These are phyloP conservation scores for Eugnorisma glareosa DNA, from an alignment of 2,888 invertebrate species.

Conservation along the genomic window DNA sequence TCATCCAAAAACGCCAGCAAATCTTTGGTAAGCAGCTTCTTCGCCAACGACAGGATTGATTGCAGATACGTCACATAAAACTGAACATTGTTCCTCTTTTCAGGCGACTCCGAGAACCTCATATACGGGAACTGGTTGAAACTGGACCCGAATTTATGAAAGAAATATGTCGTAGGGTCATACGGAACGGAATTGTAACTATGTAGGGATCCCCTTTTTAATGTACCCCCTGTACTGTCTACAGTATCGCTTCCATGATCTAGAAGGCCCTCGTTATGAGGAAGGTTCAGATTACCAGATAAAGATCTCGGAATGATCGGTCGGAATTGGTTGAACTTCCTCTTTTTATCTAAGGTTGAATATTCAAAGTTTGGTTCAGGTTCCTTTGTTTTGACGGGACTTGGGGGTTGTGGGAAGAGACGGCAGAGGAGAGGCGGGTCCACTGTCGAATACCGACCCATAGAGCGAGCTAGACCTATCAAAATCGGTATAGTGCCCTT, in stretches of 20 bases:
- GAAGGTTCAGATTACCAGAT: conserved; percentile 94
- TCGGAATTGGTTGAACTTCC: conserved; percentile 94
- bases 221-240: conserved; percentile 79
- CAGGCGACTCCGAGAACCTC: conserved; percentile 93
- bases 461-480: conserved; percentile 96
- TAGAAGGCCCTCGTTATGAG: conserved; percentile 89
- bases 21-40: conserved; percentile 96
- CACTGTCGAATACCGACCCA: conserved; percentile 96
- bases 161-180: conserved; percentile 96
- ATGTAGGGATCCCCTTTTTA: conserved; percentile 87
- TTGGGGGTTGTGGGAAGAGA: conserved; percentile 95
- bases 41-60: conserved; percentile 94
- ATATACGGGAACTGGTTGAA: conserved; percentile 97
- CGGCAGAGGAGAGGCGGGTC: conserved; percentile 95
- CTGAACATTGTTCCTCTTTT: conserved; percentile 92
- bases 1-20: conserved; percentile 95
- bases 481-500: conserved; percentile 96
- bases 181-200: conserved; percentile 93
- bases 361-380: conserved; percentile 85
- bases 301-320: conserved; percentile 98
- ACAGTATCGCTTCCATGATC: conserved; percentile 83
- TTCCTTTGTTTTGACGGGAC: conserved; percentile 88
- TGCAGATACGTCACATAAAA: conserved; percentile 95
- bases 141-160: conserved; percentile 97
- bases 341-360: conserved; percentile 91